Percentiles rank a stretch among this genome's conserved stretches.
Evolutionary conservation across 2,113 vertebrate species (phyloP).

Genomic region (Tautogolabrus adspersus): DNA sequence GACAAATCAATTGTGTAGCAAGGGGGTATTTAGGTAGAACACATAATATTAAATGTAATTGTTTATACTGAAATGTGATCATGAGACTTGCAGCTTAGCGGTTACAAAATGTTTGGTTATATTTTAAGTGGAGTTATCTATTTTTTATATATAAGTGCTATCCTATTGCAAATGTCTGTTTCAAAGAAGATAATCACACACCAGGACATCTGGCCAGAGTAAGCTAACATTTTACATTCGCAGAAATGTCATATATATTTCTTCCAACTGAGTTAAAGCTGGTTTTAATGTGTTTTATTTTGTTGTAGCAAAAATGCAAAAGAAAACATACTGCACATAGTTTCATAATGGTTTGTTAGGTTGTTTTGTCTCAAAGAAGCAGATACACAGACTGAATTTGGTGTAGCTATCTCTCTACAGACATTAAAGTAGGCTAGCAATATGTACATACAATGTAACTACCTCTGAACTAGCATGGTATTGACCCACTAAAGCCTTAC

Average conservation of each 20-base stretch:
- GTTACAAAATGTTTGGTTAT: constrained; percentile 53
- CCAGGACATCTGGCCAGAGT: constrained; percentile 52
- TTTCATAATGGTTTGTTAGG: constrained; percentile 65
- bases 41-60: constrained; percentile 61
- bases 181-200: constrained; percentile 62
- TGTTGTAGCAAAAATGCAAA: constrained; percentile 28
- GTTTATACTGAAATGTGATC: constrained; percentile 69
- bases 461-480: constrained; percentile 87
- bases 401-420: constrained; percentile 66
- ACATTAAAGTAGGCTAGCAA: constrained; percentile 77
- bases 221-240: constrained; percentile 63
- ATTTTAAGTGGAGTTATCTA: constrained; percentile 54
- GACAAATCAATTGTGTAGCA: constrained; percentile 54
- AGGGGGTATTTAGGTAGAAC: constrained; percentile 43
- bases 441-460: constrained; percentile 85
- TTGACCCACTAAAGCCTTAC: constrained; percentile 77
- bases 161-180: constrained; percentile 51
- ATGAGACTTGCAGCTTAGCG: constrained; percentile 49
- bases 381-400: constrained; percentile 53
- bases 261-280: constrained; percentile 36
- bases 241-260: constrained; percentile 36
- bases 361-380: constrained; percentile 46
- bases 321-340: constrained; percentile 36
- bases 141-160: constrained; percentile 44
- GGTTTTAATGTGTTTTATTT: constrained; percentile 19